A percentile compares a stretch with the other conserved stretches of the same genome.
These are phyloP conservation scores for Altica lythri DNA, from an alignment of 2,888 invertebrate species.

Conservation along the genomic window DNA sequence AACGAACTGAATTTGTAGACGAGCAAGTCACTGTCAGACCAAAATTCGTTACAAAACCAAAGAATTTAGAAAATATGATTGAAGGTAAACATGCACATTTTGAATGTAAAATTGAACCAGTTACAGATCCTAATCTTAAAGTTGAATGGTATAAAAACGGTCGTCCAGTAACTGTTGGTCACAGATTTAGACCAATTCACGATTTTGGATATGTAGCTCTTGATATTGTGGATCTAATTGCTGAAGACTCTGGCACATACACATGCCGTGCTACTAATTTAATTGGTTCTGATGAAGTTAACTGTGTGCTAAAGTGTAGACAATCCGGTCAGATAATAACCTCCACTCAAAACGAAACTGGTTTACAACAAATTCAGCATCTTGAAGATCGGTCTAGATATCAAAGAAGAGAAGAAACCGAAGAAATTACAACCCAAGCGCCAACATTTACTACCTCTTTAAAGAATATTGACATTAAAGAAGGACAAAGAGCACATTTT, in stretches of 20 bases:
- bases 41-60: constrained; percentile 83
- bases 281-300: constrained; percentile 86
- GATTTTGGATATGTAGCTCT: constrained; percentile 98
- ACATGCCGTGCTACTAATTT: constrained; percentile 92
- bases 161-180: constrained; percentile 89
- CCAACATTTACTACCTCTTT: constrained; percentile 92
- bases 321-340: constrained; percentile 82
- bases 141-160: constrained; percentile 98
- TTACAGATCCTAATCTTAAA: constrained; percentile 93
- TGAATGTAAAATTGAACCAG: constrained; percentile 96
- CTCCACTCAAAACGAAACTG: constrained; percentile 84
- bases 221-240: constrained; percentile 93
- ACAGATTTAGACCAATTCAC: constrained; percentile 94
- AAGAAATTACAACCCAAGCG: constrained; percentile 86
- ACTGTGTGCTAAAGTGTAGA: constrained; percentile 72
- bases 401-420: constrained; percentile 73
- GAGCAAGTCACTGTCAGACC: constrained; percentile 84
- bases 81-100: constrained; percentile 96
- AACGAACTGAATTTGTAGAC: constrained; percentile 79
- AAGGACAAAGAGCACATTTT: constrained; percentile 93
- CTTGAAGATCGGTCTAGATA: constrained; percentile 84
- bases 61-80: constrained; percentile 80
- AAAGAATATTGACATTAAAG: constrained; percentile 90
- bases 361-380: constrained; percentile 86
- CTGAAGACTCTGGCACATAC: constrained; percentile 93